These are phyloP conservation scores for Drosophila helvetica DNA, from an alignment of 2,888 invertebrate genomes.

Conservation along the genomic window DNA sequence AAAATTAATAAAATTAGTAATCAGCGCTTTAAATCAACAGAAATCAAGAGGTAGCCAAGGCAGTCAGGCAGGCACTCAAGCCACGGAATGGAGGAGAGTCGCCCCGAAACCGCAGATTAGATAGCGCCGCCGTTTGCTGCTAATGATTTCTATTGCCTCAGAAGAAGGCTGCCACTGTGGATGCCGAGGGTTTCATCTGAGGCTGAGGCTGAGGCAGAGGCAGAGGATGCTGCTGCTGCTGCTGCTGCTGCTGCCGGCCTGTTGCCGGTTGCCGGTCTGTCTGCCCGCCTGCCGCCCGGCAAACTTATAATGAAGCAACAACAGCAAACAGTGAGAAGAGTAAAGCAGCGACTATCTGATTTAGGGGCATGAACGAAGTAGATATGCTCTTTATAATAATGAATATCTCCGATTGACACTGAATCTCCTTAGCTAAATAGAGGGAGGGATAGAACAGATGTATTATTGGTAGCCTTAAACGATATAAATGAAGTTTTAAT, in stretches of 20 bases:
- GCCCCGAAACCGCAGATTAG: slow-evolving; percentile 70
- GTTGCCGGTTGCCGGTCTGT: slow-evolving; percentile 59
- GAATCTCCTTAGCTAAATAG: not conserved
- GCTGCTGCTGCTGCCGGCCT: slow-evolving; percentile 11
- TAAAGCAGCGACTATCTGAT: not conserved
- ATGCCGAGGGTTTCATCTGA: slow-evolving; percentile 14
- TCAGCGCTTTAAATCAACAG: slow-evolving; percentile 77
- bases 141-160: slow-evolving; percentile 78
- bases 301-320: slow-evolving; percentile 68
- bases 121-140: slow-evolving; percentile 69
- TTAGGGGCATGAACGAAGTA: not conserved
- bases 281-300: slow-evolving; percentile 54
- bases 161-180: slow-evolving; percentile 32
- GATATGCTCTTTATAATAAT: slow-evolving; percentile 43
- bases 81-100: slow-evolving; percentile 20
- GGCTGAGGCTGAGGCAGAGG: not conserved
- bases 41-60: slow-evolving; percentile 60
- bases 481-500: too few species aligned
- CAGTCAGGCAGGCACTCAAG: slow-evolving; percentile 13
- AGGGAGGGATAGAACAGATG: too few species aligned
- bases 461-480: too few species aligned
- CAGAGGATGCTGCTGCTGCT: too few species aligned
- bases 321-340: slow-evolving; percentile 10
- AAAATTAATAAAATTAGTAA: slow-evolving; percentile 80
- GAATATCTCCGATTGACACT: too few species aligned